Conservation (phyloP, 2,888 invertebrate species). For the Aphidius colemani region DNA sequence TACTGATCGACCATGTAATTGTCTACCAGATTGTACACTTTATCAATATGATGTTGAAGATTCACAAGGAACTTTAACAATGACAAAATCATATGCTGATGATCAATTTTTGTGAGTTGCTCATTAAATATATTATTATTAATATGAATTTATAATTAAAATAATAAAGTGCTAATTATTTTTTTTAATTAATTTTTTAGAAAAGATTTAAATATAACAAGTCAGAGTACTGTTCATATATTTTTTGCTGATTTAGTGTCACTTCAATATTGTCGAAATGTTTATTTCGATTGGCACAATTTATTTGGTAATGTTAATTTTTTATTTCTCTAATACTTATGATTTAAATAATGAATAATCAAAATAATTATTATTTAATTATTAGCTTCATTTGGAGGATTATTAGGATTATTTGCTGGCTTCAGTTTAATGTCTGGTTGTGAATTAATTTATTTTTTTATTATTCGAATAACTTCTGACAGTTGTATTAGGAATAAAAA, state of each 20-base stretch:
- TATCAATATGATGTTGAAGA: conserved; percentile 69
- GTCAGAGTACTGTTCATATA: conserved; percentile 68
- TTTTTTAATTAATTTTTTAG: conserved; percentile 53
- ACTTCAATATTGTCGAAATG: conserved; percentile 69
- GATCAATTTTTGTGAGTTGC: conserved; percentile 63
- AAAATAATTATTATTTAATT: conserved; percentile 34
- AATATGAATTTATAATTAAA: neutral
- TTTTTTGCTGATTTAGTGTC: conserved; percentile 72
- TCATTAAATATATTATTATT: neutral
- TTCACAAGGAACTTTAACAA: conserved; percentile 66
- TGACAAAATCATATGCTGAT: conserved; percentile 58
- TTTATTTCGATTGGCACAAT: conserved; percentile 73
- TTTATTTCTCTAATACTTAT: neutral
- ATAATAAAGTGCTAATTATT: no score
- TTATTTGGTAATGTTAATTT: conserved; percentile 64
- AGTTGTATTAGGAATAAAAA: conserved; percentile 27
- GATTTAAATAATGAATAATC: conserved; percentile 9
- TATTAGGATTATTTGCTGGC: conserved; percentile 72
- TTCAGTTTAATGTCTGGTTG: conserved; percentile 73
- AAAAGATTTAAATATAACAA: conserved; percentile 58
- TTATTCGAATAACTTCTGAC: conserved; percentile 60
- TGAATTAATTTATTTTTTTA: conserved; percentile 69
- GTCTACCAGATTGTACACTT: conserved; percentile 70
- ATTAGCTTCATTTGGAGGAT: conserved; percentile 74
- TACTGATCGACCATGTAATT: conserved; percentile 57